These are phyloP conservation scores for Bactericera cockerelli DNA, from an alignment of 1,140 invertebrate genomes.

Conservation along the genomic window DNA sequence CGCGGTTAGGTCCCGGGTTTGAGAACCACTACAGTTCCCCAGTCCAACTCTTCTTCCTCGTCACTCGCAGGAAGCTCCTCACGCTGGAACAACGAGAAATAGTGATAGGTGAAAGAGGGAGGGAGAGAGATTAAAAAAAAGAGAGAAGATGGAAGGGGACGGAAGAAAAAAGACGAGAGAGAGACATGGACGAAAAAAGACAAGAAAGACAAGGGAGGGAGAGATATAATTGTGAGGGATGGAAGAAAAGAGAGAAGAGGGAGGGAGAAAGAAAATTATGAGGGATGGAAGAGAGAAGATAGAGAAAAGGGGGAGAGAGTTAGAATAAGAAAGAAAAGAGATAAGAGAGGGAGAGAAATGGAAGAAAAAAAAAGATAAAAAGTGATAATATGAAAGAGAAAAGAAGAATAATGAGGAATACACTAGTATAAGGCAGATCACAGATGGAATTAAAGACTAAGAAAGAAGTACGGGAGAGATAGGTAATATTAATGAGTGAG, in stretches of 20 bases:
- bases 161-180: not conserved
- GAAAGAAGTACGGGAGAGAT: not conserved
- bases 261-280: not conserved
- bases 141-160: not conserved
- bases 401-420: not conserved
- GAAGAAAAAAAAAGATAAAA: not conserved
- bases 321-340: not conserved
- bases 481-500: not conserved
- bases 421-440: no score
- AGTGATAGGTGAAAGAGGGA: no score
- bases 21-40: constrained; percentile 68
- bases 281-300: no score
- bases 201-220: not conserved
- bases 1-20: constrained; percentile 59
- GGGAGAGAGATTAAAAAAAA: not conserved
- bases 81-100: constrained; percentile 33
- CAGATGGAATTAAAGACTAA: not conserved
- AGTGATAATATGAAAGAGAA: not conserved
- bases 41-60: constrained; percentile 39
- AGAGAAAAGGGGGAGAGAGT: not conserved
- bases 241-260: not conserved
- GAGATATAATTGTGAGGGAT: not conserved
- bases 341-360: not conserved
- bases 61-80: constrained; percentile 28
- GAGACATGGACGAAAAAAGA: not conserved